Evolutionary conservation across 2,888 invertebrate species (phyloP).

Genomic region (Lycocerus yunnanus): DNA sequence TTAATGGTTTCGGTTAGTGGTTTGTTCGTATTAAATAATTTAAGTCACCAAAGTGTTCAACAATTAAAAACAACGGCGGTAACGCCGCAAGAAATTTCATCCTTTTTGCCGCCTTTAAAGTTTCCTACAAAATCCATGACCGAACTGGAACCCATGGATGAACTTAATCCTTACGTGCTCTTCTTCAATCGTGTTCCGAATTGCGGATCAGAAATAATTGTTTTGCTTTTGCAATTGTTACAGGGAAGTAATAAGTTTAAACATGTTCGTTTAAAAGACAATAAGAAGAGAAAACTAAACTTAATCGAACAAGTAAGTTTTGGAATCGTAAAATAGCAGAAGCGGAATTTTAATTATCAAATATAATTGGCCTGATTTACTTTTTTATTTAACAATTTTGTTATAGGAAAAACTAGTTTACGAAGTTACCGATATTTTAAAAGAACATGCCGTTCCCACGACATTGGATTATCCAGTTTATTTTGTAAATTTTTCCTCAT

Average conservation of each 20-base stretch:
- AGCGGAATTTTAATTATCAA: neutral
- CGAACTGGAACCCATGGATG: conserved; percentile 57
- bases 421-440: conserved; percentile 57
- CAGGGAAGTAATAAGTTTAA: conserved; percentile 64
- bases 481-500: conserved; percentile 65
- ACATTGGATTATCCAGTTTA: conserved; percentile 65
- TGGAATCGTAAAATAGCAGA: neutral
- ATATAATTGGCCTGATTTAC: conserved; percentile 11
- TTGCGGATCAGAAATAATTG: conserved; percentile 63
- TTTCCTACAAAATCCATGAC: conserved; percentile 60
- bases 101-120: conserved; percentile 35
- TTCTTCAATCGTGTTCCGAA: conserved; percentile 66
- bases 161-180: conserved; percentile 58
- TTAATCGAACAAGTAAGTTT: conserved; percentile 54
- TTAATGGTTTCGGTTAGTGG: conserved; percentile 34
- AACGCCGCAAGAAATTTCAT: conserved; percentile 14
- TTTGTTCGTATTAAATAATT: conserved; percentile 31
- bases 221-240: conserved; percentile 63
- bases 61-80: conserved; percentile 22
- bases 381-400: conserved; percentile 6
- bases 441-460: conserved; percentile 61
- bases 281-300: conserved; percentile 44
- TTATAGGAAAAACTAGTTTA: conserved; percentile 60
- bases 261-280: conserved; percentile 59
- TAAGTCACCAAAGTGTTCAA: conserved; percentile 6